Evolutionary conservation across 1,140 invertebrate genomes (phyloP).

Genomic region (Alviniconcha marisindica): DNA sequence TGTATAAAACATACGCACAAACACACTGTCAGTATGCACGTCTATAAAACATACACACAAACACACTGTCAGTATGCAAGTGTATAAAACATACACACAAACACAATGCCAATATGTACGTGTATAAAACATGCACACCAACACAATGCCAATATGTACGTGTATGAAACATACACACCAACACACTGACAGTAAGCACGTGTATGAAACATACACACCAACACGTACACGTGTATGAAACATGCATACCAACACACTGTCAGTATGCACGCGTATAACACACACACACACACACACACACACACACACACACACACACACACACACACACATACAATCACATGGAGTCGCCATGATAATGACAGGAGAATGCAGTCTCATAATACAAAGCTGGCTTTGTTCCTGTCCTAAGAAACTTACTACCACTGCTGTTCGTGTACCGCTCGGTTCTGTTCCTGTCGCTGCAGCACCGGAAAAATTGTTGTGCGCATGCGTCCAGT

Average conservation of each 20-base stretch:
- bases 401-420: constrained; percentile 3
- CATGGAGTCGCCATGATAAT: no score
- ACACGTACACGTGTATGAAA: background rate
- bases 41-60: constrained; percentile 33
- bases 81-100: constrained; percentile 1
- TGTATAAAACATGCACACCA: constrained; percentile 26
- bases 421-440: constrained; percentile 27
- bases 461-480: constrained; percentile 52
- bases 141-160: constrained; percentile 23
- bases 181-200: constrained; percentile 13
- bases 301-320: constrained; percentile 9
- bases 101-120: background rate
- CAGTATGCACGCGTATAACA: background rate
- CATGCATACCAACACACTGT: constrained; percentile 12
- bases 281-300: background rate
- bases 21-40: constrained; percentile 22
- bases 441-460: constrained; percentile 25
- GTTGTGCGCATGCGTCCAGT: constrained; percentile 41
- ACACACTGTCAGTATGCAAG: constrained; percentile 22
- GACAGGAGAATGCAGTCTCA: no score
- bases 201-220: background rate
- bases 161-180: constrained; percentile 34
- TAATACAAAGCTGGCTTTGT: no score
- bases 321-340: background rate
- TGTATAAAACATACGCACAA: constrained; percentile 24